phyloP scores from a whole-genome alignment of 2,888 invertebrate species.

The Phymatocera aterrima region DNA sequence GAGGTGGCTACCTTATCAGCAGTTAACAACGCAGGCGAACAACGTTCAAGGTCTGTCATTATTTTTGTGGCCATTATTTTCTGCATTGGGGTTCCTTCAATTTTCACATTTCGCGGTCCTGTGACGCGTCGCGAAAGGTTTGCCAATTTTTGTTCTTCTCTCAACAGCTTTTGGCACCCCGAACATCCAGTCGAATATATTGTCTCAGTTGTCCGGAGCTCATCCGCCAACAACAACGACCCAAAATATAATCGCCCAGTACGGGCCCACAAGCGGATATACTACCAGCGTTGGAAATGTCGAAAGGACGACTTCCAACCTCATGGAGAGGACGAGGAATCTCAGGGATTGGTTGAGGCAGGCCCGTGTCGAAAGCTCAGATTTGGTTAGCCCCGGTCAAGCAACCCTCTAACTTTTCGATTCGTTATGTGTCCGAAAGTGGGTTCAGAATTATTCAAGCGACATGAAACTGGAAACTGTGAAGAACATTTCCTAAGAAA shows the following conservation, averaged over 20 bases:
- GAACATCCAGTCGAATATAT: slow-evolving; percentile 71
- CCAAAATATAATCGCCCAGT: slow-evolving; percentile 73
- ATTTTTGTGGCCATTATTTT: background rate
- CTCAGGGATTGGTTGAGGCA: slow-evolving; percentile 82
- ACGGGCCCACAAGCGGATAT: slow-evolving; percentile 70
- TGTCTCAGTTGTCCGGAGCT: slow-evolving; percentile 67
- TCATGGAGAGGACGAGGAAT: slow-evolving; percentile 81
- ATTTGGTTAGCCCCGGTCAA: slow-evolving; percentile 70
- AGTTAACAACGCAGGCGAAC: slow-evolving; percentile 64
- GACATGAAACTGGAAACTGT: no score
- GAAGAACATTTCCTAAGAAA: no score
- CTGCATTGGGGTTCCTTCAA: background rate
- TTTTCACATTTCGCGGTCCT: background rate
- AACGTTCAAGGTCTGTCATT: slow-evolving; percentile 63
- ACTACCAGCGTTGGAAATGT: slow-evolving; percentile 73
- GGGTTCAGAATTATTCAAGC: no score
- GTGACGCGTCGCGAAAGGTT: background rate
- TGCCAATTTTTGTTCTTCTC: slow-evolving; percentile 4
- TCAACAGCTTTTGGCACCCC: slow-evolving; percentile 67
- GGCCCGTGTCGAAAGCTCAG: slow-evolving; percentile 70
- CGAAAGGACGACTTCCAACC: slow-evolving; percentile 78
- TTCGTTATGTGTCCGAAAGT: background rate
- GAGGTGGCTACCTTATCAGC: slow-evolving; percentile 75
- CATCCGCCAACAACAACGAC: slow-evolving; percentile 68
- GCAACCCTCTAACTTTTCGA: slow-evolving; percentile 66